These are phyloP conservation scores for Tinea trinotella DNA, from an alignment of 2,888 invertebrate genomes.

Conservation along the genomic window DNA sequence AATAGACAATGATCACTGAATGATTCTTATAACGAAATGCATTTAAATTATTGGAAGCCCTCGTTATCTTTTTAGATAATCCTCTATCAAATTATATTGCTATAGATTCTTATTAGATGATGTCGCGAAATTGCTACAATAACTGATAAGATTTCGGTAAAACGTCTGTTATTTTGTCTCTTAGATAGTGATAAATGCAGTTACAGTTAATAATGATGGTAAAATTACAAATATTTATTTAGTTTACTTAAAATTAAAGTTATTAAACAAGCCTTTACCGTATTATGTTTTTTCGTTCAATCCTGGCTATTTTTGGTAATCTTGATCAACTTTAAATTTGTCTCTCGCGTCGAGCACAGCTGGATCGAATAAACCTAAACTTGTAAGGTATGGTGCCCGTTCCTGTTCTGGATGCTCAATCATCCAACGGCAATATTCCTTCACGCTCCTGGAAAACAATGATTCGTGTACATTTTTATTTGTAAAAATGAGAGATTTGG, in stretches of 20 bases:
- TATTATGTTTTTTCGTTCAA: too few relatives aligned
- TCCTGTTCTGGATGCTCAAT: conserved; percentile 66
- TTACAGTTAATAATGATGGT: too few relatives aligned
- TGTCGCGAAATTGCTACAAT: not conserved
- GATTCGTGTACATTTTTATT: too few relatives aligned
- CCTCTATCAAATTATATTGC: not conserved
- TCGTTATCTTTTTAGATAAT: not conserved
- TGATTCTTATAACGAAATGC: not conserved
- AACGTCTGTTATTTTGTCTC: not conserved
- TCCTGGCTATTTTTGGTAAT: conserved; percentile 18
- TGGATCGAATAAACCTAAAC: conserved; percentile 66
- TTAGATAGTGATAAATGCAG: too few relatives aligned
- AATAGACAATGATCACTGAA: not conserved
- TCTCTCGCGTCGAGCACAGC: conserved; percentile 48
- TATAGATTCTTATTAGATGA: conserved; percentile 7
- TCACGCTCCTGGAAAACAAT: conserved; percentile 60
- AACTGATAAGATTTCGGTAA: not conserved
- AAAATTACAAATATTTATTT: too few relatives aligned
- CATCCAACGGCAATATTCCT: conserved; percentile 72
- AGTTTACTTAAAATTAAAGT: too few relatives aligned
- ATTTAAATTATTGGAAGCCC: conserved; percentile 7
- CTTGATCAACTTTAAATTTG: conserved; percentile 41
- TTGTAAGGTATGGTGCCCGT: conserved; percentile 66
- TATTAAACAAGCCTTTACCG: too few relatives aligned
- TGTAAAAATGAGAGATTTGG: too few relatives aligned